Base-by-base conservation (phyloP, 2,888 invertebrate species). In the Trissoscelio sp. region DNA sequence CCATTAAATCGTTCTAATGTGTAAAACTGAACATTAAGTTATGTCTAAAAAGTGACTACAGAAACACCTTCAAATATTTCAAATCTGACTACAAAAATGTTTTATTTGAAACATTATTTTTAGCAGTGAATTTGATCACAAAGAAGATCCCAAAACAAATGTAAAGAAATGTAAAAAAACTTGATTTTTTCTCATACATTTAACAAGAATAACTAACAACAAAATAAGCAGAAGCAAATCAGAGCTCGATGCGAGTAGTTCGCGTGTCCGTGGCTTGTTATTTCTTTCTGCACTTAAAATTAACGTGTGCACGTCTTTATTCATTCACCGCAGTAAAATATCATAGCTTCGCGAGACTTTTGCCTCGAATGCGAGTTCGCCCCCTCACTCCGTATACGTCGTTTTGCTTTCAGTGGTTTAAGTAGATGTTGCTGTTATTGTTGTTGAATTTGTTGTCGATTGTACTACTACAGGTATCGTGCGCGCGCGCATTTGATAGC, bases 401-500 rank as follows among this genome's bases (percentile, higher is more conserved):
- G 48, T 58, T 37, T 9, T 16, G 34, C 69, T 48, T 69, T 69
- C 31, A 57, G 31, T 39, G 55, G 57, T 6, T 72, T 72, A 62
- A 62, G 42, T 72, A 46, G 72, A 62, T 37, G 58, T 57, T 64
- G 62, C 39, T 42, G 14, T n/a, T n/a, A n/a, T 58, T 48, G 18
- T 24, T 53, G 67, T 34, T 70, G 72, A 48, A 51, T 24, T 60
- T 66, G 62, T 74, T 62, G 58, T 24, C 37, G 18, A 72, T 53
- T 39, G 51, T n/a, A n/a, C n/a, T 16, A 39, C 39, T 20, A 24
- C 37, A 66, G 66, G 53, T 18, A 66, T 53, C n/a, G n/a, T n/a
- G n/a, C n/a, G n/a, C n/a, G n/a, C n/a, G n/a, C 39, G 66, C 66
- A 24, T 64, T 64, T 24, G 62, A 69, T 42, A 69, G 57, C 69